phyloP scores from a whole-genome alignment of 2,113 vertebrate genomes.

The Jacana jacana region DNA sequence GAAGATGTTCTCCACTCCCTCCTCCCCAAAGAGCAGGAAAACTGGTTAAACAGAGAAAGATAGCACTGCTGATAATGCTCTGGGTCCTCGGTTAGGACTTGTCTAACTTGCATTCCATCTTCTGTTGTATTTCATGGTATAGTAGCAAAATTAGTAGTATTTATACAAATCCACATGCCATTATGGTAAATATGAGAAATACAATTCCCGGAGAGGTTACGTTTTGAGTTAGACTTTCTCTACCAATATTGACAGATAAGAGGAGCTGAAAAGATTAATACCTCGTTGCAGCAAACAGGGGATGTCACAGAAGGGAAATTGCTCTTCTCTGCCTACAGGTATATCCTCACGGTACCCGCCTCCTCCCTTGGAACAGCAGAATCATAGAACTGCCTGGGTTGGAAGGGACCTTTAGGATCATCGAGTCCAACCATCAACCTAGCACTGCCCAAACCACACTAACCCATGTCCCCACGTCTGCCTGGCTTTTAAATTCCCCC shows the following conservation, averaged over 20 bases:
- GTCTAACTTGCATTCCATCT: not conserved
- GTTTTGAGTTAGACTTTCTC: not conserved
- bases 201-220: not conserved
- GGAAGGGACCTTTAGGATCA: not conserved
- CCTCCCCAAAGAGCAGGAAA: not conserved
- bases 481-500: not conserved
- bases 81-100: not conserved
- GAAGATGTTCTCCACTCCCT: not conserved
- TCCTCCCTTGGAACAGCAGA: not conserved
- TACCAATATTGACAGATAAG: not conserved
- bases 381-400: not conserved
- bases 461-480: not conserved
- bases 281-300: not conserved
- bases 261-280: not conserved
- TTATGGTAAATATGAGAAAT: not conserved
- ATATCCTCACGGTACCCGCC: not conserved
- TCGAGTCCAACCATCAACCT: not conserved
- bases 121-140: not conserved
- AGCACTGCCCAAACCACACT: not conserved
- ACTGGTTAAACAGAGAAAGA: not conserved
- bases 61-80: not conserved
- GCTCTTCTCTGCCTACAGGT: not conserved
- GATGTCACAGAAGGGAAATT: not conserved
- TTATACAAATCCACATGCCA: not conserved
- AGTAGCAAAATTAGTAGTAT: not conserved